Evolutionary conservation across 2,797 vertebrate species (phyloP).

Genomic region (Erpetoichthys calabaricus): DNA sequence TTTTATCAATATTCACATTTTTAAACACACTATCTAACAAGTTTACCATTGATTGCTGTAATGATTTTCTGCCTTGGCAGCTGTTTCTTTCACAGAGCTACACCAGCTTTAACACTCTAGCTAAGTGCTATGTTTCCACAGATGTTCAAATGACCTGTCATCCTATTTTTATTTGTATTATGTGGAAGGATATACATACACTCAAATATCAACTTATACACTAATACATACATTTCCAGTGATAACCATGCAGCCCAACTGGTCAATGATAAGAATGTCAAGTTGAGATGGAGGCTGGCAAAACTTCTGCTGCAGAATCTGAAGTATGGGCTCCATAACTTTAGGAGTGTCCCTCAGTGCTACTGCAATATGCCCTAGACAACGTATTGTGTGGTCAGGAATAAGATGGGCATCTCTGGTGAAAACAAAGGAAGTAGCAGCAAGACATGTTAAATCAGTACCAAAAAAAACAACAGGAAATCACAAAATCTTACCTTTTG

Average conservation of each 20-base stretch:
- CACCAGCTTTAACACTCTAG: too few relatives aligned
- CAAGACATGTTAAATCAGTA: neutral
- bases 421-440: conserved; percentile 1
- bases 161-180: too few relatives aligned
- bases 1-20: too few relatives aligned
- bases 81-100: too few relatives aligned
- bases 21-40: too few relatives aligned
- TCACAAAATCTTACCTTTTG: neutral
- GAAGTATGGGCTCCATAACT: conserved; percentile 95
- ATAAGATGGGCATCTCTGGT: conserved; percentile 86
- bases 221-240: conserved; percentile 73
- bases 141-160: neutral
- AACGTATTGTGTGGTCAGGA: conserved; percentile 93
- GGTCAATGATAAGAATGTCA: conserved; percentile 90
- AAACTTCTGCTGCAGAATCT: conserved; percentile 97
- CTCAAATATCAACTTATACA: neutral
- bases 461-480: neutral
- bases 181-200: neutral
- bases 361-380: conserved; percentile 87
- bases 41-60: too few relatives aligned
- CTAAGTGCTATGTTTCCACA: neutral
- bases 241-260: conserved; percentile 95
- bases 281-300: conserved; percentile 93
- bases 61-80: too few relatives aligned
- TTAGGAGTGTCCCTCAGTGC: conserved; percentile 83